Evolutionary conservation across 1,140 invertebrate species (phyloP).

Genomic region (Hydropsyche tenuis): DNA sequence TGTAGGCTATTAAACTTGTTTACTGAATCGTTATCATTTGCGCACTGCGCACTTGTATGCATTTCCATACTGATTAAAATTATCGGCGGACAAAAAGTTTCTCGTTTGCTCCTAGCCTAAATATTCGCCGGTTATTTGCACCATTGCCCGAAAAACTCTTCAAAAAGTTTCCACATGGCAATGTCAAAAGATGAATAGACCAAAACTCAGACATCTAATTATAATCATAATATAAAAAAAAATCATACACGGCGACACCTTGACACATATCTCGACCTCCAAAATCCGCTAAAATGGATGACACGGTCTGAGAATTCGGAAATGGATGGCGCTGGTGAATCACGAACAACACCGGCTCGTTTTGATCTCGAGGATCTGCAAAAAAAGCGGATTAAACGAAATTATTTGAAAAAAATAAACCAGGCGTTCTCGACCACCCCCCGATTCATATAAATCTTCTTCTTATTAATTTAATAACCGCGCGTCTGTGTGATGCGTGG

Average conservation of each 20-base stretch:
- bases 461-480: slow-evolving; percentile 22
- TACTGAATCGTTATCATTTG: no score
- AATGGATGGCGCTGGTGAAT: slow-evolving; percentile 36
- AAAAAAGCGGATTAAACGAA: background rate
- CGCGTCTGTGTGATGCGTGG: background rate
- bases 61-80: no score
- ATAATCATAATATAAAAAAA: background rate
- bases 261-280: slow-evolving; percentile 10
- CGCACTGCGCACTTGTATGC: no score
- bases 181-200: no score
- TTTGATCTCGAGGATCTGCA: slow-evolving; percentile 1
- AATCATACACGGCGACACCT: slow-evolving; percentile 7
- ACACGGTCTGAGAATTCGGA: slow-evolving; percentile 45
- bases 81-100: no score
- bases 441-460: slow-evolving; percentile 22
- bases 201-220: no score
- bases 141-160: no score
- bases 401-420: slow-evolving; percentile 1
- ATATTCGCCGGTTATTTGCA: no score
- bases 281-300: background rate
- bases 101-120: no score
- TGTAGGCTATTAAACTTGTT: no score
- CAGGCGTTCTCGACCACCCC: background rate
- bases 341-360: slow-evolving; percentile 4
- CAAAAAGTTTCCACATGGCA: no score